A percentile compares a stretch with the other conserved stretches of the same genome.
Evolutionary conservation across 2,797 vertebrate genomes (phyloP).

Genomic region (Mormyrops attenuatus): DNA sequence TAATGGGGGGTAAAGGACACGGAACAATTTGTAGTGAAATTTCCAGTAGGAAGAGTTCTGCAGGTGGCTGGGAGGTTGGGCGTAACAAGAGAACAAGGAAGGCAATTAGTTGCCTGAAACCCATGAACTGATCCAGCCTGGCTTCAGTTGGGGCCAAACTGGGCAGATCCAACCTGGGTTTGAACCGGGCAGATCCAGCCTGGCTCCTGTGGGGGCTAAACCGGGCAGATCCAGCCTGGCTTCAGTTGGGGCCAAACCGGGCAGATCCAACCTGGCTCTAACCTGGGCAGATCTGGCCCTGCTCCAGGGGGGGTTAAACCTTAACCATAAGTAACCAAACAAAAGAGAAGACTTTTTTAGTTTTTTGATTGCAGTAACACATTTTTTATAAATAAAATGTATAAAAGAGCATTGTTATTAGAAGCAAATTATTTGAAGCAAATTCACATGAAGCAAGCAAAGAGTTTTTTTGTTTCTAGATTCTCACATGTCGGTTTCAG

Average conservation of each 20-base stretch:
- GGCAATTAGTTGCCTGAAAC: conserved; percentile 64
- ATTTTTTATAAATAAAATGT: background rate
- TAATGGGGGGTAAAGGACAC: conserved; percentile 61
- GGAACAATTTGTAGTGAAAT: conserved; percentile 74
- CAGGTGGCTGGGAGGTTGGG: conserved; percentile 69
- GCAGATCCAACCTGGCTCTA: background rate
- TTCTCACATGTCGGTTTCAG: background rate
- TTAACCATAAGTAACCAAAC: background rate
- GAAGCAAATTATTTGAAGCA: background rate
- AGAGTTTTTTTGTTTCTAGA: background rate
- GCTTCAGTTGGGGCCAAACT: background rate
- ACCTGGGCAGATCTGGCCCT: background rate
- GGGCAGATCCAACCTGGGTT: background rate
- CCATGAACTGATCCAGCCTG: background rate
- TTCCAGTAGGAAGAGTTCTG: conserved; percentile 68
- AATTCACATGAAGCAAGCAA: background rate
- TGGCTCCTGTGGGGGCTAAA: background rate
- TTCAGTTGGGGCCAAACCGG: background rate
- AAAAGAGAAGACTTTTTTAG: background rate
- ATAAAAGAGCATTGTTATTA: background rate
- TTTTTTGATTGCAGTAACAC: background rate
- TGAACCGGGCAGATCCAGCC: background rate
- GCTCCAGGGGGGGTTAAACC: background rate
- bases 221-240: background rate
- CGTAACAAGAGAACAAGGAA: conserved; percentile 61